These are phyloP conservation scores for Aleiodes testaceus DNA, from an alignment of 2,888 invertebrate genomes.

Conservation along the genomic window DNA sequence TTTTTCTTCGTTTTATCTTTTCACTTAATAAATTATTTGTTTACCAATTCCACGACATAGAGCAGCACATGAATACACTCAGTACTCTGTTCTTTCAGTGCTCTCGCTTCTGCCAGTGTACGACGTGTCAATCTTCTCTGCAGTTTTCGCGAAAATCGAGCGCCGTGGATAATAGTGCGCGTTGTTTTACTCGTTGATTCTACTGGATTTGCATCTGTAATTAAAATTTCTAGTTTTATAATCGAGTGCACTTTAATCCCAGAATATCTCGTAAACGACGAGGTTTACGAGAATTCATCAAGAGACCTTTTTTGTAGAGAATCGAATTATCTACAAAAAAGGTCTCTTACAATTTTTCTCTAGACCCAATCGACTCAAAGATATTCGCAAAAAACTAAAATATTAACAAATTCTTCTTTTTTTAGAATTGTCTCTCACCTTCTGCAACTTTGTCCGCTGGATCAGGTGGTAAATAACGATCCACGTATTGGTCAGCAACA, in stretches of 20 bases:
- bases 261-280: no score
- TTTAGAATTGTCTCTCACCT: conserved; percentile 71
- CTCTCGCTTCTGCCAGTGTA: conserved; percentile 86
- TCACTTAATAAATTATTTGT: background rate
- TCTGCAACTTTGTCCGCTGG: conserved; percentile 78
- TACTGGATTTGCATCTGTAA: conserved; percentile 59
- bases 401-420: no score
- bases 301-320: background rate
- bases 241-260: no score
- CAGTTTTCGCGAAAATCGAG: conserved; percentile 83
- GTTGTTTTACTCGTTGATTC: conserved; percentile 77
- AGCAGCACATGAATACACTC: conserved; percentile 84
- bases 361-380: background rate
- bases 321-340: background rate
- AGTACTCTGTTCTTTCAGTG: conserved; percentile 84
- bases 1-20: background rate
- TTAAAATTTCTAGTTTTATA: no score
- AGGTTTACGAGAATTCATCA: no score
- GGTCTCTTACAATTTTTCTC: background rate
- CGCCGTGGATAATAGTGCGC: conserved; percentile 86
- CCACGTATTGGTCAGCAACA: conserved; percentile 87
- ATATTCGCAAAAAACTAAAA: no score
- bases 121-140: conserved; percentile 84
- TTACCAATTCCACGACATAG: conserved; percentile 85
- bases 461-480: conserved; percentile 85